phyloP scores from a whole-genome alignment of 1,140 invertebrate species.

The Drosophila bocki region DNA sequence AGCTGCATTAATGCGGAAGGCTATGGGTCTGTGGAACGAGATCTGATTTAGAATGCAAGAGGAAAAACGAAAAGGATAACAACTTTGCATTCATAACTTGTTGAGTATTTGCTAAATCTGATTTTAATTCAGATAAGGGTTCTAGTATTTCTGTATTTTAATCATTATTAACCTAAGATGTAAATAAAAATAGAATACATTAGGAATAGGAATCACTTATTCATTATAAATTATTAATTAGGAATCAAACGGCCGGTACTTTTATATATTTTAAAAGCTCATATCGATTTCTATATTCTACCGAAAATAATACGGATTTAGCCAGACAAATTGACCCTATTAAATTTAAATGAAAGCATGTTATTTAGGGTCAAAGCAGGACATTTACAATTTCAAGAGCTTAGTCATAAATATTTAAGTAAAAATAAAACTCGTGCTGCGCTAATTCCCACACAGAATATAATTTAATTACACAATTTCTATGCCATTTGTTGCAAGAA shows the following conservation, averaged over 20 bases:
- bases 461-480: constrained; percentile 44
- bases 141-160: background rate
- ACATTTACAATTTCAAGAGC: constrained; percentile 11
- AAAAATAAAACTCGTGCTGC: constrained; percentile 2
- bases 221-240: background rate
- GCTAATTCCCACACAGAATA: constrained; percentile 23
- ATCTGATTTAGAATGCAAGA: constrained; percentile 41
- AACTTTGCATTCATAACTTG: constrained; percentile 29
- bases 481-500: constrained; percentile 24
- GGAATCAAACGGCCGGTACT: background rate
- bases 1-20: constrained; percentile 45
- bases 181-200: background rate
- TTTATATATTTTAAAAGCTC: background rate
- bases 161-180: no score
- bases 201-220: fast-evolving
- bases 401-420: constrained; percentile 12
- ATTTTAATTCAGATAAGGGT: constrained; percentile 7
- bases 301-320: background rate
- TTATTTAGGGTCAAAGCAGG: background rate
- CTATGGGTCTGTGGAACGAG: constrained; percentile 6
- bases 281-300: background rate
- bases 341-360: constrained; percentile 1
- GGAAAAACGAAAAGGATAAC: constrained; percentile 7
- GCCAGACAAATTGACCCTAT: constrained; percentile 1
- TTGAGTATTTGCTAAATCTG: constrained; percentile 25